Percentiles rank a stretch among this genome's conserved stretches.
phyloP scores from a whole-genome alignment of 2,888 invertebrate species.

The Oxyteleia sp. region DNA sequence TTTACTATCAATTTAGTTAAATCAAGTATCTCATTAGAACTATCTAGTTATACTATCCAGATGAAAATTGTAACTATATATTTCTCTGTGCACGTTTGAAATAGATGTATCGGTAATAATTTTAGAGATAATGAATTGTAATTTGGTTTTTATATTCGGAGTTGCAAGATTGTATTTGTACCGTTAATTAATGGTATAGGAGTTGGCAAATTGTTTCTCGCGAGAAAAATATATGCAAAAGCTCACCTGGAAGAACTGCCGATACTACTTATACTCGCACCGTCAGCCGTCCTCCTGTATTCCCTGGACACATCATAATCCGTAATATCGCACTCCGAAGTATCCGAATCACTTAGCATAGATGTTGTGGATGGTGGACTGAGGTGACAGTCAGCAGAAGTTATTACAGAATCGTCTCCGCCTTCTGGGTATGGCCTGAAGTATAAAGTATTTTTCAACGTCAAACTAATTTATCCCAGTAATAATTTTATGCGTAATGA shows the following conservation, averaged over 20 bases:
- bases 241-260: conserved; percentile 94
- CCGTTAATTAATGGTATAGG: conserved; percentile 1
- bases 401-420: conserved; percentile 90
- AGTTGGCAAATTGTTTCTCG: background rate
- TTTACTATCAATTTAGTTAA: too few relatives aligned
- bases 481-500: too few relatives aligned
- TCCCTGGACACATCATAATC: conserved; percentile 86
- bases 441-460: background rate
- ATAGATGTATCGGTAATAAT: too few relatives aligned
- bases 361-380: conserved; percentile 96
- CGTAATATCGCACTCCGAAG: conserved; percentile 90
- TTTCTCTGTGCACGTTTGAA: too few relatives aligned
- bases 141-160: too few relatives aligned
- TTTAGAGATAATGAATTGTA: too few relatives aligned
- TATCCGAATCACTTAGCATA: conserved; percentile 96
- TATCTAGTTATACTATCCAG: too few relatives aligned
- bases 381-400: conserved; percentile 93
- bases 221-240: background rate
- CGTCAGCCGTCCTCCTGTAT: conserved; percentile 91
- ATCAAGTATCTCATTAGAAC: too few relatives aligned
- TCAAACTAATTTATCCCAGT: background rate
- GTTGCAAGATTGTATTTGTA: too few relatives aligned
- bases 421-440: conserved; percentile 88
- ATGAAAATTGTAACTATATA: too few relatives aligned
- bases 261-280: conserved; percentile 96